Percentiles rank a stretch among this genome's conserved stretches.
Evolutionary conservation across 2,113 vertebrate genomes (phyloP).

Genomic region (Pungitius pungitius): DNA sequence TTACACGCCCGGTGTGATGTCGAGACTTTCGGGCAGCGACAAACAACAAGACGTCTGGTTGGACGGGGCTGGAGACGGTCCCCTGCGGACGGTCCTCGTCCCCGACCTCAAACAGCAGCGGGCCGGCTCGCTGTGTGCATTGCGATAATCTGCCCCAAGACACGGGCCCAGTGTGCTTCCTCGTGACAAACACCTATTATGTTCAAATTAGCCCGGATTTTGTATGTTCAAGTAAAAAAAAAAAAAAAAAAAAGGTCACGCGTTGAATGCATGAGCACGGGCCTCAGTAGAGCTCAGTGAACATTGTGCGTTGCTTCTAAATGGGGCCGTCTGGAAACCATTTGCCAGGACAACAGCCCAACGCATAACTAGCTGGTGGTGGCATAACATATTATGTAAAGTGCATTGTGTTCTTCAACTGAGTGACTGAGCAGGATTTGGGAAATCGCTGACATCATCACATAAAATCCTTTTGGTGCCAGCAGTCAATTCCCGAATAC

Average conservation of each 20-base stretch:
- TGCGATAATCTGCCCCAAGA: constrained; percentile 30
- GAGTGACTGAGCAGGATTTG: constrained; percentile 10
- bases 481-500: background rate
- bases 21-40: constrained; percentile 14
- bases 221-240: constrained; percentile 60
- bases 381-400: constrained; percentile 5
- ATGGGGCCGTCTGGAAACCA: constrained; percentile 38
- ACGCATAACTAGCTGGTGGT: constrained; percentile 10
- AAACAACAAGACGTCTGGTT: constrained; percentile 18
- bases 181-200: constrained; percentile 69
- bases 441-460: constrained; percentile 4
- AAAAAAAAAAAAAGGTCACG: constrained; percentile 63
- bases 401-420: constrained; percentile 16
- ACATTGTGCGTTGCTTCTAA: constrained; percentile 49
- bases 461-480: constrained; percentile 1
- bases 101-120: constrained; percentile 28
- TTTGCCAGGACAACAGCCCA: constrained; percentile 19
- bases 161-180: constrained; percentile 48
- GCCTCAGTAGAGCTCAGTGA: constrained; percentile 56
- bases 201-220: constrained; percentile 71
- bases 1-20: constrained; percentile 26
- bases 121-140: constrained; percentile 30
- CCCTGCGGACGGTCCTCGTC: background rate
- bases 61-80: constrained; percentile 19
- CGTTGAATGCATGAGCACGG: constrained; percentile 59